These are phyloP conservation scores for Odontesthes bonariensis DNA, from an alignment of 2,113 vertebrate species.

Conservation along the genomic window DNA sequence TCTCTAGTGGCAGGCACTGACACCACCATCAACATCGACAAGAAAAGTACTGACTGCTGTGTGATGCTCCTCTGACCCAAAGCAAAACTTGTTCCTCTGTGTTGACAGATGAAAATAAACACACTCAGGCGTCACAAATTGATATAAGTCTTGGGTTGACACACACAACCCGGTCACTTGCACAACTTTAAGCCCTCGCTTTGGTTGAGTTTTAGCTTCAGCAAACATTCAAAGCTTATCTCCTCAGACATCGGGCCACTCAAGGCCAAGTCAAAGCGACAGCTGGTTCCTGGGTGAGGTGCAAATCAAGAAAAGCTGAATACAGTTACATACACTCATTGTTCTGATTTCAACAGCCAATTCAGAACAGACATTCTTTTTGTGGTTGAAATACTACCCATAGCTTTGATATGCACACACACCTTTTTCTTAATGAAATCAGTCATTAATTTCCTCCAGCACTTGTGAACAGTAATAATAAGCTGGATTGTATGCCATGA, in stretches of 20 bases:
- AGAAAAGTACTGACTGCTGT: too few species aligned
- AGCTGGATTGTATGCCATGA: too few species aligned
- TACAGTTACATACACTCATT: not conserved
- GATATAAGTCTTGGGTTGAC: constrained; percentile 31
- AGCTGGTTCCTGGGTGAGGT: constrained; percentile 21
- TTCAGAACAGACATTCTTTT: not conserved
- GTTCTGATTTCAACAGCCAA: constrained; percentile 8
- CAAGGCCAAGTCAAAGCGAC: constrained; percentile 35
- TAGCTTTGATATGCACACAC: not conserved
- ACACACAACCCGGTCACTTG: constrained; percentile 37
- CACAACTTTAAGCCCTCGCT: constrained; percentile 25
- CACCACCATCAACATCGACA: too few species aligned
- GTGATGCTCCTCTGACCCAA: too few species aligned
- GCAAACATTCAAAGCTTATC: too few species aligned
- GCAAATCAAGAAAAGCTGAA: constrained; percentile 35
- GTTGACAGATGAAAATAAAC: too few species aligned
- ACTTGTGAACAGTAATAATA: not conserved
- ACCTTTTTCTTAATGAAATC: not conserved
- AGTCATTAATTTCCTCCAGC: not conserved
- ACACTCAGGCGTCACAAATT: constrained; percentile 24
- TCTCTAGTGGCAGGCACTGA: too few species aligned
- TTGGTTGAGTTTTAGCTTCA: too few species aligned
- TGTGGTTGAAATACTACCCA: not conserved
- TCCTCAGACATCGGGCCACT: not conserved
- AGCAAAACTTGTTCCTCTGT: too few species aligned